Evolutionary conservation across 1,140 invertebrate species (phyloP), one percentile per base, ranked within the genome.

Genomic region (Danaus plexippus): DNA sequence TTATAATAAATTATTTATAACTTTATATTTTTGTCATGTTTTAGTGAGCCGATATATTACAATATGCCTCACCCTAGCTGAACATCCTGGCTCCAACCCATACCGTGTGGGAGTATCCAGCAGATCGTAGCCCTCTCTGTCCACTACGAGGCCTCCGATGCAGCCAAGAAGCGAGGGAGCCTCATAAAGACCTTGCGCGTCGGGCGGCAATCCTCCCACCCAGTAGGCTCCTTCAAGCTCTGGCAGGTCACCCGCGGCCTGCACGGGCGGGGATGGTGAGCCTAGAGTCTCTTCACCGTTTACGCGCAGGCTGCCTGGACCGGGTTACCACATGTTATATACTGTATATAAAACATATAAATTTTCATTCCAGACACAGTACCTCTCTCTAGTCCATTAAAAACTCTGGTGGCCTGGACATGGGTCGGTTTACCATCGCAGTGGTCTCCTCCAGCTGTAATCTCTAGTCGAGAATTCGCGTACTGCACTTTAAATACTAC

Each of bases 371-470:
- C 22, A 32, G 47, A 12, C 57, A 72, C 71, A 67, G 66, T 80
- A 88, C 89, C 89, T 75, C 89, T 90, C 71, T 90, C 89, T 57
- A 90, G 85, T 64, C 91, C 87, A 62, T 87, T 76, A 63, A 90
- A 90, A 49, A 88, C 86, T 7, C 89, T 63, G 2, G 88, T 88
- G 9, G 94, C 93, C 67, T 93, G 91, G 5, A 97, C 89, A 63
- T 91, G 91, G 0, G 93, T 91, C 90, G 94, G 94, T 59, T 92
- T 90, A 7, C 96, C 96, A 55, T 90, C 93, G 72, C 97, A 97
- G 74, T 95, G 94, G 57, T 91, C 91, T 11, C 92, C 90, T 0
- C 89, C 89, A 1, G 92, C 94, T 12, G 89, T 89, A 61, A 95
- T 91, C 64, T 91, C 89, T 54, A 94, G 83, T 55, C 90, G 88